Conservation (phyloP, 2,113 vertebrate species). For the Macrotus californicus region DNA sequence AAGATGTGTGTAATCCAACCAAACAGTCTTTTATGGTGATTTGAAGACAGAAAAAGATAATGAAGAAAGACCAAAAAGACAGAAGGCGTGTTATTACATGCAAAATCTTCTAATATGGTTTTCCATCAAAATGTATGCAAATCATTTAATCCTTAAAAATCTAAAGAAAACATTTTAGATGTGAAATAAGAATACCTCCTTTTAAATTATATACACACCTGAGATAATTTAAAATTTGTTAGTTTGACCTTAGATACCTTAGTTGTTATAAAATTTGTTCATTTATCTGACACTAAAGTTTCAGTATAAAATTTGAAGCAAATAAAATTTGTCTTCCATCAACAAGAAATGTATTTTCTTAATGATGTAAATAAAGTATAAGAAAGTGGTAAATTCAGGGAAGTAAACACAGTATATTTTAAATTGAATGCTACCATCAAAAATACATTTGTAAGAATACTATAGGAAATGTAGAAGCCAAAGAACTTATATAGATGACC, state of each 20-base stretch:
- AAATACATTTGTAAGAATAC: no score
- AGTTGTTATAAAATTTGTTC: neutral
- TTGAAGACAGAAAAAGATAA: slow-evolving; percentile 8
- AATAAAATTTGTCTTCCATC: neutral
- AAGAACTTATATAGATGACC: no score
- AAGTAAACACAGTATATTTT: neutral
- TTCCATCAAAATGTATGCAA: neutral
- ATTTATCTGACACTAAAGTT: neutral
- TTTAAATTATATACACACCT: neutral
- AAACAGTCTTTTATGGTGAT: neutral
- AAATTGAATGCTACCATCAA: neutral
- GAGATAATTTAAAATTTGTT: neutral
- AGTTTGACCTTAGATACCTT: neutral
- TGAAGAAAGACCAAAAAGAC: neutral
- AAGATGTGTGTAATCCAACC: neutral
- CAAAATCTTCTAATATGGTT: neutral
- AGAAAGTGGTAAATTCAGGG: neutral
- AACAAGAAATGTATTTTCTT: neutral
- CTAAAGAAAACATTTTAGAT: slow-evolving; percentile 3
- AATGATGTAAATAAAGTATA: neutral
- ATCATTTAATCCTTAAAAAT: neutral
- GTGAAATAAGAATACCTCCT: neutral
- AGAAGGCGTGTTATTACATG: neutral
- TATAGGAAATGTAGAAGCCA: no score
- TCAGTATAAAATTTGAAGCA: slow-evolving; percentile 11